Percentiles rank a stretch among this genome's conserved stretches.
Evolutionary conservation across 2,888 invertebrate genomes (phyloP).

Genomic region (Beris chalybata): DNA sequence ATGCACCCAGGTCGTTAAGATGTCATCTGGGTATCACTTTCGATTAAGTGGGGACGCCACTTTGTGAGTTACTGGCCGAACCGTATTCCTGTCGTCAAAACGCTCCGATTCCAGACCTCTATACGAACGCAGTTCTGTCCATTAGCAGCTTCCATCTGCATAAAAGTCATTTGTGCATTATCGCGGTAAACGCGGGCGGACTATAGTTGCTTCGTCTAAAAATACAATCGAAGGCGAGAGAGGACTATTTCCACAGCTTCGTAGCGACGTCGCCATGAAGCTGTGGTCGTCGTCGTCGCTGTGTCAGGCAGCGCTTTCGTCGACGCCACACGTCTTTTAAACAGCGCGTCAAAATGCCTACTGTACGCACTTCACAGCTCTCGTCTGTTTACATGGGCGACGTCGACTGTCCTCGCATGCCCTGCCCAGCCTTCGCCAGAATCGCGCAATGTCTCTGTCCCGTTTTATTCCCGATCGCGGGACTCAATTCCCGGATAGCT

Average conservation of each 20-base stretch:
- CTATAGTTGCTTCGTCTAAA: conserved; percentile 28
- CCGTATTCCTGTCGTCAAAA: conserved; percentile 20
- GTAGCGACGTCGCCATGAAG: not conserved
- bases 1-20: conserved; percentile 31
- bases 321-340: conserved; percentile 39
- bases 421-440: not conserved
- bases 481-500: not conserved
- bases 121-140: conserved; percentile 30
- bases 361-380: conserved; percentile 25
- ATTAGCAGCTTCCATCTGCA: conserved; percentile 38
- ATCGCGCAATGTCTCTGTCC: conserved; percentile 12
- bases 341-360: conserved; percentile 36
- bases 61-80: conserved; percentile 20
- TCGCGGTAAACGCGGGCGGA: conserved; percentile 23
- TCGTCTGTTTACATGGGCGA: conserved; percentile 24
- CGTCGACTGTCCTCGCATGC: conserved; percentile 12
- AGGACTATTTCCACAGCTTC: not conserved
- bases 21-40: conserved; percentile 34
- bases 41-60: conserved; percentile 36
- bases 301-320: conserved; percentile 30
- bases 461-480: not conserved
- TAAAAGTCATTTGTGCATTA: conserved; percentile 36
- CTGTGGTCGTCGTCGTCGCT: conserved; percentile 22
- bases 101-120: conserved; percentile 14
- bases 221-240: conserved; percentile 21